Evolutionary conservation across 2,113 vertebrate species (phyloP).

Genomic region (Embiotoca jacksoni): DNA sequence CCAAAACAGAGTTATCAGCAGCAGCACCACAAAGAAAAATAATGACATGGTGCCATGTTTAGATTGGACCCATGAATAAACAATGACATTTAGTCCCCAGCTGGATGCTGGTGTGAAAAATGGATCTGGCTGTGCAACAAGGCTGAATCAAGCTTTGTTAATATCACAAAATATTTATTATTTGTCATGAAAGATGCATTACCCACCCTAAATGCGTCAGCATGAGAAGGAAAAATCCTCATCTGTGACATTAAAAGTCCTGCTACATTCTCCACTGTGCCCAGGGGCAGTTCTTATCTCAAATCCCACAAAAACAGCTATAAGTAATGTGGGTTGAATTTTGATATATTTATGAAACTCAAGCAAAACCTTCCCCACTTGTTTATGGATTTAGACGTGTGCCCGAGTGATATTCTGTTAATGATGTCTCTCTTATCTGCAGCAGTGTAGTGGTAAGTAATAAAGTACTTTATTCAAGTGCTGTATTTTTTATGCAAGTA

Average conservation of each 20-base stretch:
- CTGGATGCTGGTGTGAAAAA: constrained; percentile 53
- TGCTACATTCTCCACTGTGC: background rate
- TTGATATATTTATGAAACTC: constrained; percentile 1
- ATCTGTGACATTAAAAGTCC: constrained; percentile 37
- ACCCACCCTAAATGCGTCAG: constrained; percentile 32
- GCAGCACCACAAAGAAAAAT: constrained; percentile 20
- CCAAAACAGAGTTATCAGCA: constrained; percentile 36
- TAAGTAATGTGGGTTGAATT: background rate
- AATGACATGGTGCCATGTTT: constrained; percentile 31
- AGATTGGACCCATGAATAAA: constrained; percentile 67
- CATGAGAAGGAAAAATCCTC: constrained; percentile 16
- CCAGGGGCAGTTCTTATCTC: background rate
- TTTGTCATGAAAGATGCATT: constrained; percentile 68
- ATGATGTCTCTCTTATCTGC: background rate
- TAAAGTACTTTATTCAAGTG: too few relatives aligned
- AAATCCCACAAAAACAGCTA: constrained; percentile 19
- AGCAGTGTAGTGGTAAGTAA: too few relatives aligned
- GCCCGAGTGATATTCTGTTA: background rate
- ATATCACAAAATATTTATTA: constrained; percentile 73
- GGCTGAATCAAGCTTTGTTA: constrained; percentile 62
- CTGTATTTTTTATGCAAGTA: too few relatives aligned
- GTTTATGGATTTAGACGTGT: background rate
- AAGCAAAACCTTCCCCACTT: background rate
- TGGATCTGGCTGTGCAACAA: constrained; percentile 38
- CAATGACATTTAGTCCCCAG: constrained; percentile 63